phyloP scores from a whole-genome alignment of 2,797 vertebrate genomes.

The Xyrichtys novacula region DNA sequence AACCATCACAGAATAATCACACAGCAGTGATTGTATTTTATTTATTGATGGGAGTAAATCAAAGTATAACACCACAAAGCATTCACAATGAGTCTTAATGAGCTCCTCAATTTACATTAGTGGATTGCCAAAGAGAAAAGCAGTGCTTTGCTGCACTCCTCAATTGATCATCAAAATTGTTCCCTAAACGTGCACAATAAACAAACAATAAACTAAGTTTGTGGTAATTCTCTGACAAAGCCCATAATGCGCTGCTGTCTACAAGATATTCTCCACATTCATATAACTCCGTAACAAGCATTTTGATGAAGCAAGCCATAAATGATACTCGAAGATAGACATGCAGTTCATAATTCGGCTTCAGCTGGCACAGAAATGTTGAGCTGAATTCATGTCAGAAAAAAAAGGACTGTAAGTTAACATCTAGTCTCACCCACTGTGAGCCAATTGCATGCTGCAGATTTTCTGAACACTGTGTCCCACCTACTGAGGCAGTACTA shows the following conservation, averaged over 20 bases:
- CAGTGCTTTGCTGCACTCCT: constrained; percentile 60
- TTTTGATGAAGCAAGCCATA: constrained; percentile 31
- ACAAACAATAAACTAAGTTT: constrained; percentile 71
- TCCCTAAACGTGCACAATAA: constrained; percentile 68
- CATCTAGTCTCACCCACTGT: constrained; percentile 24
- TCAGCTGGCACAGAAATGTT: constrained; percentile 5
- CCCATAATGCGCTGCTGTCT: constrained; percentile 40
- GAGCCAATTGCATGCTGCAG: constrained; percentile 18
- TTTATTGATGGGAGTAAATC: constrained; percentile 80
- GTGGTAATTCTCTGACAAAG: constrained; percentile 59
- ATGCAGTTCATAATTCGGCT: constrained; percentile 17
- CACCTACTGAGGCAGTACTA: constrained; percentile 44
- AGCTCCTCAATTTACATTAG: constrained; percentile 73
- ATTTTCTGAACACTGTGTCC: constrained; percentile 19
- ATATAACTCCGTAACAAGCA: constrained; percentile 21
- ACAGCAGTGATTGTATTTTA: constrained; percentile 76
- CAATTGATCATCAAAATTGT: constrained; percentile 73
- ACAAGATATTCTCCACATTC: constrained; percentile 21
- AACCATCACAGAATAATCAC: constrained; percentile 74
- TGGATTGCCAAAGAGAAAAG: constrained; percentile 75
- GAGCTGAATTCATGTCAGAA: neutral
- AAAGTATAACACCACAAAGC: constrained; percentile 73
- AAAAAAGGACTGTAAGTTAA: constrained; percentile 7
- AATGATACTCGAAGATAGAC: constrained; percentile 18
- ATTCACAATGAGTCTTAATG: constrained; percentile 79